Base-by-base conservation (phyloP, 1,140 invertebrate species). In the Meteorus sp. region DNA sequence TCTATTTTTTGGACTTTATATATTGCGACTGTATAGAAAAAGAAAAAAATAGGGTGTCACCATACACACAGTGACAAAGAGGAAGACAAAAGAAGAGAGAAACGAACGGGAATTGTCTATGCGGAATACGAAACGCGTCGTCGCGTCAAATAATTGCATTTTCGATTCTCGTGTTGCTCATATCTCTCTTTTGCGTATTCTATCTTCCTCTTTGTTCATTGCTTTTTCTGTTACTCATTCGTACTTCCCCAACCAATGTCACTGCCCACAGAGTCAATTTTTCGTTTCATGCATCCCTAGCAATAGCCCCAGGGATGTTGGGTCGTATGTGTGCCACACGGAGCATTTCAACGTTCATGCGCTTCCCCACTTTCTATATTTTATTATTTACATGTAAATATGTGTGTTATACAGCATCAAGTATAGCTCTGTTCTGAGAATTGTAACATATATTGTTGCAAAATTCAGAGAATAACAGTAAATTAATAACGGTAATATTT, bases 141-240 rank as follows among this genome's bases (percentile, higher is more conserved):
- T 50, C 61, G 52, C 51, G 60, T 48, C 48, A 57, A 64, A 72
- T 69, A 70, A 72, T 72, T 69, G 64, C 61, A 60, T 70, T 72
- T 66, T 66, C 48, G 43, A 60, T 70, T 72, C 65, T 66, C 48
- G 43, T 67, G 68, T 69, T 45, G 56, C 50, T 58, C 55, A 56
- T 35, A 50, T 48, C 37, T 48, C 44, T 48, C 27, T 23, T 17
- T 20, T 20, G n/a, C 33, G 5, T 27, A 3, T 54, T n/a, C 13
- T 13, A 23, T 1, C 27, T 27, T 23, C 13, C 15, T 6, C 17
- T 22, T 17, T 50, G 47, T n/a, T n/a, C n/a, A n/a, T n/a, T n/a
- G n/a, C n/a, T n/a, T n/a, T n/a, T n/a, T n/a, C n/a, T n/a, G n/a
- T n/a, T n/a, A n/a, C n/a, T n/a, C n/a, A n/a, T n/a, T n/a, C 47